Base-by-base conservation (phyloP, 2,888 invertebrate genomes). In the Zygaena filipendulae region DNA sequence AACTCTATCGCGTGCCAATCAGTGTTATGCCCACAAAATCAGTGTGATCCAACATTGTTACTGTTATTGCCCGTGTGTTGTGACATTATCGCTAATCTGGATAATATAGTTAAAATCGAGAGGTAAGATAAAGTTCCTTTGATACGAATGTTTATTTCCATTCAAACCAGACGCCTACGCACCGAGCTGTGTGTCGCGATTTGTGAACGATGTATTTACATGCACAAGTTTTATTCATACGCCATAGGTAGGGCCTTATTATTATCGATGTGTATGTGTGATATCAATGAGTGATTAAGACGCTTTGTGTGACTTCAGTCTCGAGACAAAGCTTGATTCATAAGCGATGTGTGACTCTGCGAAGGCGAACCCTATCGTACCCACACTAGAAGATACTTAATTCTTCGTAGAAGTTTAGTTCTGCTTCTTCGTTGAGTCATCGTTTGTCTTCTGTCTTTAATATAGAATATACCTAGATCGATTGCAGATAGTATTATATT, bases 71-170 rank as follows among this genome's bases (percentile, higher is more conserved):
- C 7, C 16, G 7, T 47, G 54, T 70, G 66, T 51, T 57, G 64
- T 70, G 61, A 42, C 40, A 35, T 55, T 59, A 60, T 49, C 69
- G 72, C 60, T 77, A 75, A 72, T 71, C 75, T 77, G 77, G 75
- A 75, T 71, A 68, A 62, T 63, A 60, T 70, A 45, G 56, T 64
- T 47, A 79, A 75, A 72, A 64, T 69, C 44, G 77, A 79, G 55
- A 79, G 77, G 77, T 77, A 63, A 75, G 77, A 38, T 24, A 29
- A 38, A 24, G 29, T 22, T 29, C 32, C 36, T 40, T 43, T 47
- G n/a, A n/a, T n/a, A n/a, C n/a, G n/a, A n/a, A 58, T 71, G 69
- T 71, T 74, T 75, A 70, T 75, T 75, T 75, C 74, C 70, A 72
- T 74, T 72, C 61, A 64, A 60, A 52, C 54, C 43, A 54, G 56